These are phyloP conservation scores for Siniperca obscura DNA, from an alignment of 2,797 vertebrate species.

Conservation along the genomic window DNA sequence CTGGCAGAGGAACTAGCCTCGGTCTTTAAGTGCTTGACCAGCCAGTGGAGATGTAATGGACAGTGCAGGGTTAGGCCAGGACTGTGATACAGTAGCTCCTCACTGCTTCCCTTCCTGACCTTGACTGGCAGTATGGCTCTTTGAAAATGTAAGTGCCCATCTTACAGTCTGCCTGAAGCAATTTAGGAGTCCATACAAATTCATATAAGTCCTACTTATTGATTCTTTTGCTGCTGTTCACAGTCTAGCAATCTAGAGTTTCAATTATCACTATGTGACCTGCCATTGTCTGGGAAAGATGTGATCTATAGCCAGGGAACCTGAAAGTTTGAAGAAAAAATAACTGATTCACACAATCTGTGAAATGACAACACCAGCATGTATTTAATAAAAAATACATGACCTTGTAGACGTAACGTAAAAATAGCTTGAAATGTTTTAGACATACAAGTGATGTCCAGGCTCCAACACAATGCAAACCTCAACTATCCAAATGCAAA, in stretches of 20 bases:
- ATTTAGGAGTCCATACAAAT: conserved; percentile 79
- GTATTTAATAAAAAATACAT: conserved; percentile 37
- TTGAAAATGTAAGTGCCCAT: conserved; percentile 83
- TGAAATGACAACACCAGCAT: conserved; percentile 30
- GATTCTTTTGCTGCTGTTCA: conserved; percentile 80
- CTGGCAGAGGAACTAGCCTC: conserved; percentile 77
- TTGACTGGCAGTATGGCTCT: conserved; percentile 81
- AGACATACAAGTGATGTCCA: conserved; percentile 16
- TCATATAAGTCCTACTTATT: conserved; percentile 79
- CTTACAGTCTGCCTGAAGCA: conserved; percentile 79
- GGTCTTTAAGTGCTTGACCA: conserved; percentile 80
- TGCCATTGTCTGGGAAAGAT: conserved; percentile 74
- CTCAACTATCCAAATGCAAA: conserved; percentile 33
- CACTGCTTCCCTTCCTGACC: conserved; percentile 76
- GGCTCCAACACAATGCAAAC: conserved; percentile 7
- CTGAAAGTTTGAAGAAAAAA: conserved; percentile 50
- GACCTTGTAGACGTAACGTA: conserved; percentile 44
- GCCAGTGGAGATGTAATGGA: conserved; percentile 73
- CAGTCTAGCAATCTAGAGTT: conserved; percentile 77
- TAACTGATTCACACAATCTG: neutral
- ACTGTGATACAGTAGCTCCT: conserved; percentile 64
- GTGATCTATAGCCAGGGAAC: conserved; percentile 75
- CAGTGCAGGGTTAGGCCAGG: conserved; percentile 68
- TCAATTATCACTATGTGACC: conserved; percentile 79
- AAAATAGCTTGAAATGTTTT: conserved; percentile 20